Percentiles rank a stretch among this genome's conserved stretches.
These are phyloP conservation scores for Babyrousa celebensis DNA, from an alignment of 2,797 vertebrate genomes.

Conservation along the genomic window DNA sequence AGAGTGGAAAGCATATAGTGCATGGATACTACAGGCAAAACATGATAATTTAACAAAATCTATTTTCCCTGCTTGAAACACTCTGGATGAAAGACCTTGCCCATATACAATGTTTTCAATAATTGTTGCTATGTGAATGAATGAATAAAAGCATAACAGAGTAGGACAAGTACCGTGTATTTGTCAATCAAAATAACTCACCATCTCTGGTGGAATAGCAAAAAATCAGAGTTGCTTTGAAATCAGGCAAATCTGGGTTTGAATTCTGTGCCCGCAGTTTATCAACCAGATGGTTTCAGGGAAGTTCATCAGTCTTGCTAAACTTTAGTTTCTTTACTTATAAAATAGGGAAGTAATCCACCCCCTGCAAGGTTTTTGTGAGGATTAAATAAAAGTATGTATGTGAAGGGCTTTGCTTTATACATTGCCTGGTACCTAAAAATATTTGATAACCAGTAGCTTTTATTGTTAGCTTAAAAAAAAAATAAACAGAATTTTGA, in stretches of 20 bases:
- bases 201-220: neutral
- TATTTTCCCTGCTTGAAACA: neutral
- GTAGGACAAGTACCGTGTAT: neutral
- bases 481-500: neutral
- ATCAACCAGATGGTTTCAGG: neutral
- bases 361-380: neutral
- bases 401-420: neutral
- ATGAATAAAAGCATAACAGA: neutral
- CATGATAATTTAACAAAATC: neutral
- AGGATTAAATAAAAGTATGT: neutral
- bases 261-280: neutral
- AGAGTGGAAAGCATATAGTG: neutral
- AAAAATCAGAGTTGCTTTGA: conserved; percentile 11
- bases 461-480: neutral
- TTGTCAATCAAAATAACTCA: neutral
- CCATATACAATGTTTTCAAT: neutral
- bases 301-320: neutral
- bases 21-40: neutral
- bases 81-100: neutral
- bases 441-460: neutral
- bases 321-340: neutral
- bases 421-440: neutral
- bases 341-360: neutral
- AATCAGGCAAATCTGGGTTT: neutral
- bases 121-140: neutral